Evolutionary conservation across 1,140 invertebrate species (phyloP), one percentile per base, ranked within the genome.

Genomic region (Scaptodrosophila lebanonensis): DNA sequence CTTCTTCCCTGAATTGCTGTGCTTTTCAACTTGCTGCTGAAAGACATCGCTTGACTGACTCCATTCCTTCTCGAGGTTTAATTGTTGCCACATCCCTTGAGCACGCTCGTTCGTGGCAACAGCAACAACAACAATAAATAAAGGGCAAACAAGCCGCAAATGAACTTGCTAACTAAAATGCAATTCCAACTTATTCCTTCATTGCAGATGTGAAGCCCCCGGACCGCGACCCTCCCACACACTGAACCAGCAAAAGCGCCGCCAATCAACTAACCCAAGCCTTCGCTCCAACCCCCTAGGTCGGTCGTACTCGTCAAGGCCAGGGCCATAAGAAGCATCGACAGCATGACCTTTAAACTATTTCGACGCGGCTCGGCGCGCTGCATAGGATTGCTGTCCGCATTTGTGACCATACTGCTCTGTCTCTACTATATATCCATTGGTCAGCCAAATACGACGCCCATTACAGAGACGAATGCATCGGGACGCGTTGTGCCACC

Each of bases 351-450:
- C 20, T 79, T 87, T 25, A 87, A 87, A 63, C 40, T 86, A 32
- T 85, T 87, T 49, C 84, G 86, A 44, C 82, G 86, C 42, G 85
- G 86, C 18, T 84, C 84, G 17, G 85, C 86, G 39, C 69, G 84
- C 27, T 86, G 83, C 52, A 83, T 87, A 49, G 86, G 85, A 16
- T 52, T 87, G 27, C 51, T 87, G 35, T 84, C 84, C 29, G 83
- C 84, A 2, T 87, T 87, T 48, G 66, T 87, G 39, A 86, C 84
- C 2, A 86, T 87, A 39, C 44, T 87, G 20, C 56, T 87, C 32
- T 87, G 84, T 48, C 66, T 87, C 3, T 87, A 87, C 56, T 87
- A 87, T 47, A 87, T 87, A 42, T 86, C 84, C 8, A 79, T 86
- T 59, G 84, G 84, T 3, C 85, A 87, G 53, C 75, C 83, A 3